Conservation (phyloP, 2,113 vertebrate genomes). For the Gambusia affinis region DNA sequence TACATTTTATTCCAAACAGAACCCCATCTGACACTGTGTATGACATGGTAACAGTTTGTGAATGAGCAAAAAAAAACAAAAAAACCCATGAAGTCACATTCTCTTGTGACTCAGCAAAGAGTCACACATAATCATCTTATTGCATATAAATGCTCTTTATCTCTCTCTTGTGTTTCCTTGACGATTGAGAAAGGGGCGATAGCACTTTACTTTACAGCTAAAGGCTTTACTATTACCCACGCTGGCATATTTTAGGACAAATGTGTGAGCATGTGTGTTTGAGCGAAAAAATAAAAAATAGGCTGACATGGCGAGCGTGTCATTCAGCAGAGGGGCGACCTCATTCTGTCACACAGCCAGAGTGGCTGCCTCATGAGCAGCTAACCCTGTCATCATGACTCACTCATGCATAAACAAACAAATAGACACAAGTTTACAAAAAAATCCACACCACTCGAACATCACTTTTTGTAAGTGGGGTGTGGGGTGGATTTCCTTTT, state of each 20-base stretch:
- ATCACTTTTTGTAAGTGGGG: constrained; percentile 18
- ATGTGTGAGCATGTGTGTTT: background rate
- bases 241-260: constrained; percentile 54
- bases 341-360: constrained; percentile 81
- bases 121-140: constrained; percentile 17
- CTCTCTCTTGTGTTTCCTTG: constrained; percentile 24
- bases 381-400: constrained; percentile 60
- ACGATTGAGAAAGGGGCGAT: constrained; percentile 42
- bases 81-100: constrained; percentile 7
- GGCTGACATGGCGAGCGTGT: constrained; percentile 67
- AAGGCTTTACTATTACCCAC: constrained; percentile 58
- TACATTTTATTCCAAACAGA: constrained; percentile 13
- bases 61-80: background rate
- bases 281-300: background rate
- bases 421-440: constrained; percentile 8
- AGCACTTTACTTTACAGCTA: constrained; percentile 62
- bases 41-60: constrained; percentile 12
- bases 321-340: constrained; percentile 70
- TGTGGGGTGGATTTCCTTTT: constrained; percentile 23
- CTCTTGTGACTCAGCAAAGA: constrained; percentile 25
- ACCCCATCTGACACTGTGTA: constrained; percentile 6
- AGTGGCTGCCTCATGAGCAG: constrained; percentile 64
- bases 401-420: constrained; percentile 64
- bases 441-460: constrained; percentile 33
- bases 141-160: constrained; percentile 6